Evolutionary conservation across 2,888 invertebrate species (phyloP), one percentile per base, ranked within the genome.

Genomic region (Melanophora roralis): DNA sequence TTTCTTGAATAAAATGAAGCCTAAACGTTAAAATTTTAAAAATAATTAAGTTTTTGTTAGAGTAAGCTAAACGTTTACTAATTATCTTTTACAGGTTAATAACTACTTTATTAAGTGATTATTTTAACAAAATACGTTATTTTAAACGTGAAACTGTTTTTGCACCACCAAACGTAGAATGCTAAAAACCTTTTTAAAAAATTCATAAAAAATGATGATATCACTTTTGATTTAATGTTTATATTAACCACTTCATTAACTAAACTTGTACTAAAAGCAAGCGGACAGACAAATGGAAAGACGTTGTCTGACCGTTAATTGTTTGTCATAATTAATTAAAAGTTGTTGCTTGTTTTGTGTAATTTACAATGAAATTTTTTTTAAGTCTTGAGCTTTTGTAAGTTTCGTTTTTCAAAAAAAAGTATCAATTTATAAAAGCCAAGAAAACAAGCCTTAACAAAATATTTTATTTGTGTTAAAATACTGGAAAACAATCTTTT

Each of bases 271-370:
- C 38, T 9, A 38, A 36, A 55, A 7, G 11, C 40, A 40, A 45
- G 19, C 40, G 19, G 55, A 55, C 21, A 11, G 55, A 19, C 36
- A 12, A n/a, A 23, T 40, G 71, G 51, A 51, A 23, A 38, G n/a
- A 43, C n/a, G 14, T 8, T 7, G 40, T 8, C 5, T 16, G 43
- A 71, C 36, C 16, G 43, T 27, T 5, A n/a, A 68, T 76, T 57
- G 69, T 69, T 78, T 78, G 78, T 68, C 78, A 81, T 81, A 75
- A 76, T 81, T 76, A 78, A 78, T 78, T 78, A 64, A 72, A 64
- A 73, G 62, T 47, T 68, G 71, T 67, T 27, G 3, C 74, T 32
- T 38, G 14, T 59, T 32, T 47, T 64, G 23, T 68, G 62, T 78
- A 55, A 57, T 40, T 71, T 19, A 49, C 79, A 75, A 75, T 75